Percentiles rank a stretch among this genome's conserved stretches.
phyloP scores from a whole-genome alignment of 2,113 vertebrate species.

The Chaenogobius annularis region DNA sequence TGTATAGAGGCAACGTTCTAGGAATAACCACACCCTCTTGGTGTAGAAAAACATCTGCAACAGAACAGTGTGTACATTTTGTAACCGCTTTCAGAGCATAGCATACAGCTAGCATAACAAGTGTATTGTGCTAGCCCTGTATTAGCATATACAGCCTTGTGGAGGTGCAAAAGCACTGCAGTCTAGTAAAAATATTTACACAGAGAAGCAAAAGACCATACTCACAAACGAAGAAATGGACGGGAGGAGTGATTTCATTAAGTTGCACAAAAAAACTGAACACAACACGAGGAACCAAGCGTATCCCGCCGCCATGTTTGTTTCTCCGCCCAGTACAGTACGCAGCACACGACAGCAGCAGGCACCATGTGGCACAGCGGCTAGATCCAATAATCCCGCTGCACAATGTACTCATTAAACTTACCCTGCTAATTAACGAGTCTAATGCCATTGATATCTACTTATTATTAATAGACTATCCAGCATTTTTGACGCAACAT shows the following conservation, averaged over 20 bases:
- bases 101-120: not conserved
- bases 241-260: constrained; percentile 73
- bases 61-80: constrained; percentile 15
- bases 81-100: constrained; percentile 4
- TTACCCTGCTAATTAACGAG: constrained; percentile 1
- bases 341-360: not conserved
- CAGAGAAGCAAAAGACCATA: constrained; percentile 11
- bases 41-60: not conserved
- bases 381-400: constrained; percentile 2
- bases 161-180: rapidly evolving
- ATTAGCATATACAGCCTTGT: not conserved
- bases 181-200: not conserved
- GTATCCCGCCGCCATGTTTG: constrained; percentile 74
- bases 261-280: constrained; percentile 76
- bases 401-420: not conserved
- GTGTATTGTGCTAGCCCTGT: constrained; percentile 21
- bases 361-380: no score
- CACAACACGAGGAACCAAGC: constrained; percentile 74
- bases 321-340: constrained; percentile 3
- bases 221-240: constrained; percentile 76
- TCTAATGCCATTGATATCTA: not conserved
- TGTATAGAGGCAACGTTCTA: not conserved
- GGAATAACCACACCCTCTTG: constrained; percentile 36
- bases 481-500: no score
- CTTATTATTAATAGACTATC: no score